Conservation (phyloP, 2,888 invertebrate species). For the Pomacea canaliculata region DNA sequence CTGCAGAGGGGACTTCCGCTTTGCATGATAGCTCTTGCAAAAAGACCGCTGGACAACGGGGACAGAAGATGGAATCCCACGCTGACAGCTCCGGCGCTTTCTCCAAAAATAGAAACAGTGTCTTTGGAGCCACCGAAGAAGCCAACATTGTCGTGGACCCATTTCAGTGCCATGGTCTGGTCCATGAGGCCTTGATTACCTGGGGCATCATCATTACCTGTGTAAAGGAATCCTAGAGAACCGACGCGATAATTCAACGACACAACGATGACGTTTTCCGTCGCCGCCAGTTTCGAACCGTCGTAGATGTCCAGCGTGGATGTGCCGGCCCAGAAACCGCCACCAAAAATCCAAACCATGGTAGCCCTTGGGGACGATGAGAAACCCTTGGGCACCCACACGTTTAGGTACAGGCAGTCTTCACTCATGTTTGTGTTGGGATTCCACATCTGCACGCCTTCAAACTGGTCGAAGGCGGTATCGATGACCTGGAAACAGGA, state of each 20-base stretch:
- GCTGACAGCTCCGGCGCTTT: slow-evolving; percentile 55
- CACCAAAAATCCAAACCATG: slow-evolving; percentile 94
- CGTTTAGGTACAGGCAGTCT: slow-evolving; percentile 94
- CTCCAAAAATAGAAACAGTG: slow-evolving; percentile 56
- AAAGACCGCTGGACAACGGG: slow-evolving; percentile 40
- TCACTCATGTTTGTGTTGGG: slow-evolving; percentile 94
- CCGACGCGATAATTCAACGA: slow-evolving; percentile 93
- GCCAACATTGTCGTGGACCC: slow-evolving; percentile 90
- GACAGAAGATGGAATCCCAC: slow-evolving; percentile 53
- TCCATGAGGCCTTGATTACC: slow-evolving; percentile 95
- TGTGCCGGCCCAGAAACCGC: slow-evolving; percentile 93
- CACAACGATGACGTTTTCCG: slow-evolving; percentile 88
- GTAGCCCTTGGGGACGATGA: slow-evolving; percentile 74
- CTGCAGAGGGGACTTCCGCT: slow-evolving; percentile 43
- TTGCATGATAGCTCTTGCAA: slow-evolving; percentile 55
- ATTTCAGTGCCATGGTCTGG: slow-evolving; percentile 89
- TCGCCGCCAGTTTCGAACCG: slow-evolving; percentile 80
- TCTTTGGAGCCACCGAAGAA: slow-evolving; percentile 50
- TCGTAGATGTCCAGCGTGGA: slow-evolving; percentile 77
- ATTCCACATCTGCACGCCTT: slow-evolving; percentile 95
- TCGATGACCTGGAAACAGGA: slow-evolving; percentile 88
- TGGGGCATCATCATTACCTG: slow-evolving; percentile 82
- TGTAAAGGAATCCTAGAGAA: slow-evolving; percentile 92
- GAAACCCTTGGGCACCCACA: slow-evolving; percentile 83
- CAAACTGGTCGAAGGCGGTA: slow-evolving; percentile 6